Conservation (phyloP, 2,113 vertebrate species). For the Platysteira castanea region DNA sequence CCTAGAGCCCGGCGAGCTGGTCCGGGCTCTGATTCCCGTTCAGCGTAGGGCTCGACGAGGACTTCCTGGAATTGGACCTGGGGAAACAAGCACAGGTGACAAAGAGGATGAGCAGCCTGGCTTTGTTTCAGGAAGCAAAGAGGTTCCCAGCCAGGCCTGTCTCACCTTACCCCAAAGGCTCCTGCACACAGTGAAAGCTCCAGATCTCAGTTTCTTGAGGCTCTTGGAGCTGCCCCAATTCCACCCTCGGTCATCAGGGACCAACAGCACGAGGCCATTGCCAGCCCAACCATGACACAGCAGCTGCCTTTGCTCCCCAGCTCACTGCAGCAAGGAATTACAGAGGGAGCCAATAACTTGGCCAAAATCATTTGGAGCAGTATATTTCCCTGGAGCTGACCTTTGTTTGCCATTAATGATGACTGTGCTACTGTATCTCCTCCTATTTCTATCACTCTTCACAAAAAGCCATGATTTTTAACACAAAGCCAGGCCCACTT, state of each 20-base stretch:
- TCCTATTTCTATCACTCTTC: neutral
- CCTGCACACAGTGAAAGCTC: neutral
- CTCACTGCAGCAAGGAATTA: neutral
- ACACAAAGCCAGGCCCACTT: slow-evolving; percentile 33
- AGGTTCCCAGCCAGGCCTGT: neutral
- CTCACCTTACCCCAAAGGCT: neutral
- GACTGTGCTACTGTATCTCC: neutral
- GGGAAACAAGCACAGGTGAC: neutral
- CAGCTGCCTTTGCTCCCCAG: neutral
- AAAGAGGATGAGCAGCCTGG: neutral
- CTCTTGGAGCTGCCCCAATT: neutral
- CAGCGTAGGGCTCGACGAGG: neutral
- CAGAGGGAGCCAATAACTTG: neutral
- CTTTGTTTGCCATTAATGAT: neutral
- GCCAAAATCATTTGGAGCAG: neutral
- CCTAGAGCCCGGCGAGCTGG: slow-evolving; percentile 5
- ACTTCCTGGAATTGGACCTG: slow-evolving; percentile 48
- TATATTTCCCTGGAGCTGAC: neutral
- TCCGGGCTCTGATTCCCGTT: slow-evolving; percentile 43
- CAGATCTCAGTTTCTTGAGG: neutral
- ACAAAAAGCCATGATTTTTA: neutral
- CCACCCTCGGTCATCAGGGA: neutral
- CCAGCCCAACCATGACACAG: neutral
- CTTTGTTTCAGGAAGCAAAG: neutral
- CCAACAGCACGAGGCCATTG: neutral